phyloP scores from a whole-genome alignment of 1,140 invertebrate genomes.

The Drosophila sturtevanti region DNA sequence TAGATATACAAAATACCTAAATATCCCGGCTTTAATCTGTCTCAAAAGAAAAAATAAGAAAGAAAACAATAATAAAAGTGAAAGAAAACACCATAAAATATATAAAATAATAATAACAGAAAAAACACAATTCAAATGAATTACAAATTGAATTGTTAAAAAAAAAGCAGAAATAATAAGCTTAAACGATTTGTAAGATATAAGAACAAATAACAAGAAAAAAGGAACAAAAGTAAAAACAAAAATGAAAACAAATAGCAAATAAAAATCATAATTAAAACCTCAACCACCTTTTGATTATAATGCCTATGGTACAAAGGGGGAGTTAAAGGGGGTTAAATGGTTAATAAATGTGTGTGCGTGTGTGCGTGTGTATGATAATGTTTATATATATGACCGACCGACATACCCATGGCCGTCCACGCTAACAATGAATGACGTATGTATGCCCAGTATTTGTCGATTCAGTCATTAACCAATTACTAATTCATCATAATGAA shows the following conservation, averaged over 20 bases:
- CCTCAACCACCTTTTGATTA: constrained; percentile 29
- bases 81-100: constrained; percentile 23
- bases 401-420: neutral
- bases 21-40: constrained; percentile 33
- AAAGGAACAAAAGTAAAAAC: constrained; percentile 38
- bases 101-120: constrained; percentile 10
- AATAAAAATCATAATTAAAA: constrained; percentile 72
- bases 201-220: constrained; percentile 32
- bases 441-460: neutral
- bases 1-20: constrained; percentile 19
- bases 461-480: constrained; percentile 34
- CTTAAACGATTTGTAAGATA: constrained; percentile 62
- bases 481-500: constrained; percentile 27
- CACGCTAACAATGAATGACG: neutral
- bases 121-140: constrained; percentile 25
- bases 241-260: constrained; percentile 56
- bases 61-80: constrained; percentile 33
- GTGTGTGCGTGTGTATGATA: too few species aligned
- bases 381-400: neutral
- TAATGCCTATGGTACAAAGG: constrained; percentile 11
- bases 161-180: constrained; percentile 43
- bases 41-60: constrained; percentile 29
- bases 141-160: constrained; percentile 52
- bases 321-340: neutral
- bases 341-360: neutral